A percentile compares a stretch with the other conserved stretches of the same genome.
Conservation (phyloP, 2,797 vertebrate genomes). For the Parauchenoglanis punctatus region DNA sequence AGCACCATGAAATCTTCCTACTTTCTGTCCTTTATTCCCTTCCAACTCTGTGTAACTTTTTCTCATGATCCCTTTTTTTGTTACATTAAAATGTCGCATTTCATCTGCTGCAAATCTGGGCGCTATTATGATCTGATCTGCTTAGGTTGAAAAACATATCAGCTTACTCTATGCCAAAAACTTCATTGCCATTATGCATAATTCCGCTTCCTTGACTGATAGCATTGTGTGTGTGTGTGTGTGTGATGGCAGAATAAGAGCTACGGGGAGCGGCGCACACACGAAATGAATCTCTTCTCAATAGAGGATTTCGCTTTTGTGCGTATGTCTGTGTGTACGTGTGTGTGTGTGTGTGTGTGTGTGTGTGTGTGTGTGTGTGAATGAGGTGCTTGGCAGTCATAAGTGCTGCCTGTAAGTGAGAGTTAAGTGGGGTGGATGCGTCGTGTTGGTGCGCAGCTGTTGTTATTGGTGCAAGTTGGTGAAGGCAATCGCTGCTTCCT, state of each 20-base stretch:
- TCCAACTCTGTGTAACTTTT: constrained; percentile 10
- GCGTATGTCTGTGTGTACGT: constrained; percentile 22
- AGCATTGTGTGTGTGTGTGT: constrained; percentile 32
- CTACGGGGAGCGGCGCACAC: background rate
- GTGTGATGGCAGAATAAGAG: constrained; percentile 24
- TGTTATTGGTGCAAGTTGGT: constrained; percentile 34
- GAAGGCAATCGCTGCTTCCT: constrained; percentile 35
- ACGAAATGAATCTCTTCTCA: constrained; percentile 31
- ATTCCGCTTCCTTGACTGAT: constrained; percentile 45
- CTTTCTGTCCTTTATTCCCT: background rate
- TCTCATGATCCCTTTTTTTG: constrained; percentile 19
- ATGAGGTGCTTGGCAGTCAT: constrained; percentile 22
- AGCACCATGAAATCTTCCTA: background rate
- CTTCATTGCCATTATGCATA: constrained; percentile 22
- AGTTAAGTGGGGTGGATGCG: constrained; percentile 44
- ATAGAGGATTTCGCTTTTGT: constrained; percentile 35
- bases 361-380: constrained; percentile 11
- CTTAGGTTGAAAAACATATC: constrained; percentile 19
- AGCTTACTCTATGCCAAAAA: constrained; percentile 19
- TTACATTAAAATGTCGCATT: constrained; percentile 8
- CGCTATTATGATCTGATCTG: constrained; percentile 1
- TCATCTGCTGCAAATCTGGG: constrained; percentile 5
- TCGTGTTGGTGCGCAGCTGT: constrained; percentile 36
- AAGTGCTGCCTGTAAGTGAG: constrained; percentile 43
- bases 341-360: constrained; percentile 19